phyloP scores from a whole-genome alignment of 2,113 vertebrate species.

The Festucalex cinctus region DNA sequence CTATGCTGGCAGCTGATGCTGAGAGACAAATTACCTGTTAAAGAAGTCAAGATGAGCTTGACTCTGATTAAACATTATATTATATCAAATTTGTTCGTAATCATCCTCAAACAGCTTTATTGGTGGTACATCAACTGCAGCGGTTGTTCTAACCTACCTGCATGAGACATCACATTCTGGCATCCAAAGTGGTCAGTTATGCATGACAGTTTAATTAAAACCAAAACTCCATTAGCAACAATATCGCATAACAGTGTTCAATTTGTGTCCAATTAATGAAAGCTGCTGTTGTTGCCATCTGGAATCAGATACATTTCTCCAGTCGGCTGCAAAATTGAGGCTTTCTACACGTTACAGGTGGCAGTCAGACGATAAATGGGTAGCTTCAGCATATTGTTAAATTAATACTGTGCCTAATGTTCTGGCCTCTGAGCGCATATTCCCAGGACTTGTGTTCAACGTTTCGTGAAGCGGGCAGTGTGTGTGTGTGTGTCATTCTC shows the following conservation, averaged over 20 bases:
- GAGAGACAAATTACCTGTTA: slow-evolving; percentile 43
- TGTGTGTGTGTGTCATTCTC: background rate
- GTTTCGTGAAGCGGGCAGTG: background rate
- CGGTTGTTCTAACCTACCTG: slow-evolving; percentile 7
- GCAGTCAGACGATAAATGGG: background rate
- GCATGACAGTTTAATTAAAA: slow-evolving; percentile 61
- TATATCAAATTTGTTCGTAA: background rate
- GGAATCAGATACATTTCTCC: slow-evolving; percentile 7
- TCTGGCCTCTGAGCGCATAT: background rate
- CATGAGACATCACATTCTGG: slow-evolving; percentile 20
- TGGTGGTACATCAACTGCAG: slow-evolving; percentile 10
- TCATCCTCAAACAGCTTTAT: background rate
- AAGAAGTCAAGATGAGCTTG: slow-evolving; percentile 31
- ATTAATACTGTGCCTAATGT: background rate
- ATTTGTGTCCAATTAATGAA: slow-evolving; percentile 44
- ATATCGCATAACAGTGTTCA: slow-evolving; percentile 23
- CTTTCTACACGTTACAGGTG: background rate
- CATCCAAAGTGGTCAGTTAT: slow-evolving; percentile 16
- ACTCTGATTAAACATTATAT: background rate
- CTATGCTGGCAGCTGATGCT: slow-evolving; percentile 33
- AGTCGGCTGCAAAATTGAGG: background rate
- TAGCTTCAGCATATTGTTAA: background rate
- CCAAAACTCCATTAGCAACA: slow-evolving; percentile 13
- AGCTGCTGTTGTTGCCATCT: slow-evolving; percentile 30
- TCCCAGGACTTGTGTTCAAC: background rate